Base-by-base conservation (phyloP, 2,888 invertebrate genomes). In the Diadegma fenestrale region DNA sequence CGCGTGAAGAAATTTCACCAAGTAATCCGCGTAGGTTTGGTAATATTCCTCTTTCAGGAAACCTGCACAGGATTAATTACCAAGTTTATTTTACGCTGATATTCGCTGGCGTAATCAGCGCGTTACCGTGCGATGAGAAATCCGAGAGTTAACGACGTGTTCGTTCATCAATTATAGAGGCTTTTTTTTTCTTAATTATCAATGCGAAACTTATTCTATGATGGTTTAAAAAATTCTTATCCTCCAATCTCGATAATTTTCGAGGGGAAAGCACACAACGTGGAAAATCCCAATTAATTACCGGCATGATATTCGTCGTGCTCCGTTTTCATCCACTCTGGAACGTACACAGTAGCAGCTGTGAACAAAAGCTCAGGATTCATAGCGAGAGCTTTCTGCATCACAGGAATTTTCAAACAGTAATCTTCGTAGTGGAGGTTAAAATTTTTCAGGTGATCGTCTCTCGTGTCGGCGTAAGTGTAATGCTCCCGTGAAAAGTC, bases 401-500 rank as follows among this genome's bases (percentile, higher is more conserved):
- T 95, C 90, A 95, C 93, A 0, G 95, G 95, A 79, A 96, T 94
- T 95, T 97, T 98, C 85, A 95, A 96, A 19, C 95, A 91, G 66
- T 94, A 91, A 93, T 98, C 98, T 93, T 98, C 97, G 0, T 91
- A 75, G 3, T 96, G 94, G 0, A 98, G 94, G 0, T 95, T 94
- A 93, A 97, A 98, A 88, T 95, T 95, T 0, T 94, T 90, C n/a
- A 98, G 94, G 0, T 94, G 93, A 6, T 93, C 93, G 89, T 96
- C 96, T 89, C 96, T 95, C 90, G 95, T 94, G 86, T 96, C 96
- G 90, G 97, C 97, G 92, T 98, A 98, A 0, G 98, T 96, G 95
- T 99, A 99, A 0, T 96, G 95, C 69, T 95, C 95, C 0, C 96
- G 95, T 0, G 98, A 98, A 93, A 98, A 98, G 94, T 99, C 99